phyloP scores from a whole-genome alignment of 92 coral and sea anemone genomes.

The Zoanthus sansibaricus region DNA sequence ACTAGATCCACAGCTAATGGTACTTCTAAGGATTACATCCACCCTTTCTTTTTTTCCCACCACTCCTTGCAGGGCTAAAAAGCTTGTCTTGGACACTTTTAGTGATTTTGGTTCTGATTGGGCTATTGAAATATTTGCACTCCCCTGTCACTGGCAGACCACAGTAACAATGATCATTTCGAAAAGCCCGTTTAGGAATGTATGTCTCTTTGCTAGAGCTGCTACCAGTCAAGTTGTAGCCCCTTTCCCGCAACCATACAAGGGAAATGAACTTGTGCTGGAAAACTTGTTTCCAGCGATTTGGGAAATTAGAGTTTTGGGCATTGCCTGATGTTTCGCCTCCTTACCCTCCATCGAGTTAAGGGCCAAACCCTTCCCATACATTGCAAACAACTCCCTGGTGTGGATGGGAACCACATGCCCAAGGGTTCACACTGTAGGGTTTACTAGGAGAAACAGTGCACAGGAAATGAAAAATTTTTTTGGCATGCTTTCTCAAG shows the following conservation, averaged over 20 bases:
- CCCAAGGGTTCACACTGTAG: slow-evolving; percentile 65
- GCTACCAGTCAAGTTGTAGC: slow-evolving; percentile 41
- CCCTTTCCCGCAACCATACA: slow-evolving; percentile 59
- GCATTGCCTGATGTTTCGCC: slow-evolving; percentile 63
- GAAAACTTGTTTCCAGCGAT: slow-evolving; percentile 62
- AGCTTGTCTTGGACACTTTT: slow-evolving; percentile 37
- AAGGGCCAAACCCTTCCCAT: slow-evolving; percentile 62
- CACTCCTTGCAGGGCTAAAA: slow-evolving; percentile 8
- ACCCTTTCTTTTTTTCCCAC: slow-evolving; percentile 8
- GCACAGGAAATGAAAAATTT: slow-evolving; percentile 53
- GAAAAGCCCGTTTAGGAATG: slow-evolving; percentile 54
- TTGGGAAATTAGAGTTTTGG: slow-evolving; percentile 44
- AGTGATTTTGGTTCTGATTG: slow-evolving; percentile 45
- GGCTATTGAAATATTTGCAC: slow-evolving; percentile 57
- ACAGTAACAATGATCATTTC: slow-evolving; percentile 60
- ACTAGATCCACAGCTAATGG: slow-evolving; percentile 18
- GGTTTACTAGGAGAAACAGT: slow-evolving; percentile 51
- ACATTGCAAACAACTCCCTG: slow-evolving; percentile 50
- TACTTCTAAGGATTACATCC: slow-evolving; percentile 11
- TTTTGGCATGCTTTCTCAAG: slow-evolving; percentile 53
- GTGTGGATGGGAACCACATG: slow-evolving; percentile 60
- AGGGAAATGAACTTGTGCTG: slow-evolving; percentile 64
- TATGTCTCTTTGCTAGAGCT: slow-evolving; percentile 39
- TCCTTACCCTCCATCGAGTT: slow-evolving; percentile 72
- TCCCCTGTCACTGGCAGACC: slow-evolving; percentile 51